A percentile compares a stretch with the other conserved stretches of the same genome.
Evolutionary conservation across 2,113 vertebrate genomes (phyloP).

Genomic region (Neolamprologus modestus): DNA sequence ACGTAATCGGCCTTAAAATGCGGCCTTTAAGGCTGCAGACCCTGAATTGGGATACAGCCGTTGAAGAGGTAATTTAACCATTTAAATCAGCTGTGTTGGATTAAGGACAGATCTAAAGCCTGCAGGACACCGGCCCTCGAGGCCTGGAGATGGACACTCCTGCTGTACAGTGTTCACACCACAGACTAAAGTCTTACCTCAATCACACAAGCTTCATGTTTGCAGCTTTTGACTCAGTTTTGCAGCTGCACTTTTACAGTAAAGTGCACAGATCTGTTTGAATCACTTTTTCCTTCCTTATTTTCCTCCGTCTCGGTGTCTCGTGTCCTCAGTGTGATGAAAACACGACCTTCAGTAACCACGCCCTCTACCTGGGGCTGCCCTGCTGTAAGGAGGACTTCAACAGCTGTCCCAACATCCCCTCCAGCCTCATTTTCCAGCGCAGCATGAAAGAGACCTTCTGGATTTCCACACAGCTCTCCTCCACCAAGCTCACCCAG

Average conservation of each 20-base stretch:
- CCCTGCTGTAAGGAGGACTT: conserved; percentile 97
- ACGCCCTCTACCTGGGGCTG: conserved; percentile 91
- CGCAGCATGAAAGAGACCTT: conserved; percentile 94
- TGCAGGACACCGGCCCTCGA: neutral
- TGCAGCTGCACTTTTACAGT: accelerated
- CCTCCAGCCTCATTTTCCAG: conserved; percentile 94
- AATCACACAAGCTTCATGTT: accelerated
- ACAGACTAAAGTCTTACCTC: neutral
- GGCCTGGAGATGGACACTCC: accelerated
- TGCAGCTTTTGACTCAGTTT: neutral
- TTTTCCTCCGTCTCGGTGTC: accelerated
- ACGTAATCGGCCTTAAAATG: too few species aligned
- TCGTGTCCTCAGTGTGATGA: conserved; percentile 83
- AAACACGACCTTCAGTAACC: conserved; percentile 94
- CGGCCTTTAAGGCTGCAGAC: too few species aligned
- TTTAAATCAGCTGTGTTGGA: accelerated
- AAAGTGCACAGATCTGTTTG: accelerated
- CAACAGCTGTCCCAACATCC: conserved; percentile 85
- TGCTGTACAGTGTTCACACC: neutral
- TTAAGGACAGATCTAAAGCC: neutral
- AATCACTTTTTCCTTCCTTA: accelerated
- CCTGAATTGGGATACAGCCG: too few species aligned
- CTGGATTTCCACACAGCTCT: conserved; percentile 93
- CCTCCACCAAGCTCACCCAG: conserved; percentile 97
- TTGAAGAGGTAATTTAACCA: too few species aligned